phyloP scores from a whole-genome alignment of 1,140 invertebrate genomes.

The Arctopsyche grandis region DNA sequence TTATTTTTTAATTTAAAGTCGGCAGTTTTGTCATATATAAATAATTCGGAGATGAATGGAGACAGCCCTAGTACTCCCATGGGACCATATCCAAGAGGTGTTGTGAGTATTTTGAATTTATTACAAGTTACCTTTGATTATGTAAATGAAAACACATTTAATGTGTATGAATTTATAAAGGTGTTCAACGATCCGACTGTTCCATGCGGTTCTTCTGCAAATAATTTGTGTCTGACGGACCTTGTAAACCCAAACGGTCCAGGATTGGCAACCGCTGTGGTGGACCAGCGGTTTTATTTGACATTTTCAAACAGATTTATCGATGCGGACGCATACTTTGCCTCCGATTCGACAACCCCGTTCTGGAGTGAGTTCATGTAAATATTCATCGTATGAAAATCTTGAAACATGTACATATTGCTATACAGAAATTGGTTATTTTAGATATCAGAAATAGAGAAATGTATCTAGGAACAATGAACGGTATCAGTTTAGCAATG shows the following conservation, averaged over 20 bases:
- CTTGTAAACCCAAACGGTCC: neutral
- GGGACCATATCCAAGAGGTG: constrained; percentile 28
- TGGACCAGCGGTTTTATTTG: constrained; percentile 28
- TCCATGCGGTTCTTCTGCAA: neutral
- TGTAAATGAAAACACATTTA: neutral
- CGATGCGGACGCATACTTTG: constrained; percentile 15
- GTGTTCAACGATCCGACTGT: constrained; percentile 26
- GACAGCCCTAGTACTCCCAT: neutral
- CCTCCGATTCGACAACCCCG: neutral
- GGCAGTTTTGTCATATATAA: constrained; percentile 38
- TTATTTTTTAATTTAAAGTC: constrained; percentile 17
- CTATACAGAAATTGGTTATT: neutral
- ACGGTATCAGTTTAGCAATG: constrained; percentile 13
- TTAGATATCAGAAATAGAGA: constrained; percentile 25
- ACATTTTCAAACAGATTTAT: constrained; percentile 25
- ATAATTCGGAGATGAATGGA: neutral
- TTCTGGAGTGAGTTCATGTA: constrained; percentile 35
- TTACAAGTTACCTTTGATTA: neutral
- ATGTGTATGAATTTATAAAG: neutral
- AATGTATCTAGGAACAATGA: constrained; percentile 37
- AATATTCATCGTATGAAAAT: neutral
- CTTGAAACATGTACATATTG: neutral
- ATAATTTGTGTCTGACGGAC: constrained; percentile 16
- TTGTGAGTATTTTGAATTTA: constrained; percentile 34
- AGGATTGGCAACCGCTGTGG: neutral